Evolutionary conservation across 2,888 invertebrate genomes (phyloP).

Genomic region (Bruchidius siliquastri): DNA sequence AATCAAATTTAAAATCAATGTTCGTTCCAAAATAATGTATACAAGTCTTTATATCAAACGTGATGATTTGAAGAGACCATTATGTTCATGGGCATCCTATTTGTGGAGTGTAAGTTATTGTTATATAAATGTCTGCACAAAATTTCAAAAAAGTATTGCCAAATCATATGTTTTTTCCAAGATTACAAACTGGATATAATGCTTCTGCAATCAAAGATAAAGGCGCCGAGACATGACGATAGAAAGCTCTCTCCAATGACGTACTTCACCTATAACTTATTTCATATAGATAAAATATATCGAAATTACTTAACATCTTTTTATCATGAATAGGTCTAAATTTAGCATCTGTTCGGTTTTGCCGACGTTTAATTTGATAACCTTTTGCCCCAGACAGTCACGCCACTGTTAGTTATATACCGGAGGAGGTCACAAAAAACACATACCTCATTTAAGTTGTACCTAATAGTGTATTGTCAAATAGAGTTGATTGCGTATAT

Average conservation of each 20-base stretch:
- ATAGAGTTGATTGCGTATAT: too few species aligned
- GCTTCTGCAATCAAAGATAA: neutral
- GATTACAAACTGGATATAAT: neutral
- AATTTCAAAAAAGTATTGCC: conserved; percentile 42
- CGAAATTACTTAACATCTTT: neutral
- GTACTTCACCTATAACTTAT: neutral
- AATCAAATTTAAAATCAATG: too few species aligned
- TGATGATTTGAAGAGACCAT: too few species aligned
- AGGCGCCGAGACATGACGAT: neutral
- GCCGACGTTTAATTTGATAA: neutral
- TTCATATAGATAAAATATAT: neutral
- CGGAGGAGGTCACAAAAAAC: neutral
- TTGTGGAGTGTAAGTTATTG: too few species aligned
- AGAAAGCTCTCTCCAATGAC: neutral
- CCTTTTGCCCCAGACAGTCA: neutral
- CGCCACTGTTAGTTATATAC: neutral
- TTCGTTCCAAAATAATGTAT: too few species aligned
- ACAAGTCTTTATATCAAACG: too few species aligned
- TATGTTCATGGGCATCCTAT: too few species aligned
- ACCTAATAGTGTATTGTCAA: too few species aligned
- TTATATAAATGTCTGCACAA: too few species aligned
- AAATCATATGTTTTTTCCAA: neutral
- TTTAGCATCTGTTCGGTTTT: neutral
- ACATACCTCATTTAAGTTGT: neutral
- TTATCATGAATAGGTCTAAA: neutral